Evolutionary conservation across 1,140 invertebrate genomes (phyloP), one percentile per base, ranked within the genome.

Genomic region (Acromyrmex echinatior): DNA sequence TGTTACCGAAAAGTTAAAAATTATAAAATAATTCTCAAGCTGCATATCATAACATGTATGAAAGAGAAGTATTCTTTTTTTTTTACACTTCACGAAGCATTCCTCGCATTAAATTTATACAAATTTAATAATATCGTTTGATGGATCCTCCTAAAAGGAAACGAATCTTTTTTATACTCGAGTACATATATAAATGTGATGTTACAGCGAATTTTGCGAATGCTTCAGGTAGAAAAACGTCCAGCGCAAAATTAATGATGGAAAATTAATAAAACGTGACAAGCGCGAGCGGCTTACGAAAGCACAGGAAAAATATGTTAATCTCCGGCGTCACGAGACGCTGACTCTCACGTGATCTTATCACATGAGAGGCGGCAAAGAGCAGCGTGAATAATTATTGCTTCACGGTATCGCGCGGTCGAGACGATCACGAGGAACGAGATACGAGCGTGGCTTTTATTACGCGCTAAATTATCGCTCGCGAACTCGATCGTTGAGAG

Each of bases 271-370:
- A 62, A 89, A 73, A 35, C 21, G 62, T 79, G 73, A 53, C 45
- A n/a, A 62, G 53, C 79, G 66, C 16, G 21, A 56, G 21, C 56
- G 12, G 25, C 2, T 73, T 28, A 35, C 45, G 16, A 68, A 86
- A 76, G 35, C 28, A 10, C n/a, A 58, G 63, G 18, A 45, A 84
- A 86, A 78, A 56, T 60, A 56, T 39, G 39, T 49, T 73, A 79
- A 56, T 31, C 81, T 76, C 39, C 35, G 77, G 49, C 71, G 77
- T 88, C 85, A 90, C 91, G 89, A 92, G 90, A 91, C 76, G 45
- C 60, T 49, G 25, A 3, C 63, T 76, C 76, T 88, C 87, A 88
- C 90, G 86, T 88, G 91, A 90, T 90, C 18, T 89, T 91, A 91
- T 92, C 90, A 62, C 68, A 82, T 51, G 88, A 63, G 60, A 16